Evolutionary conservation across 2,113 vertebrate species (phyloP), one percentile per base, ranked within the genome.

Genomic region (Hoplias malabaricus): DNA sequence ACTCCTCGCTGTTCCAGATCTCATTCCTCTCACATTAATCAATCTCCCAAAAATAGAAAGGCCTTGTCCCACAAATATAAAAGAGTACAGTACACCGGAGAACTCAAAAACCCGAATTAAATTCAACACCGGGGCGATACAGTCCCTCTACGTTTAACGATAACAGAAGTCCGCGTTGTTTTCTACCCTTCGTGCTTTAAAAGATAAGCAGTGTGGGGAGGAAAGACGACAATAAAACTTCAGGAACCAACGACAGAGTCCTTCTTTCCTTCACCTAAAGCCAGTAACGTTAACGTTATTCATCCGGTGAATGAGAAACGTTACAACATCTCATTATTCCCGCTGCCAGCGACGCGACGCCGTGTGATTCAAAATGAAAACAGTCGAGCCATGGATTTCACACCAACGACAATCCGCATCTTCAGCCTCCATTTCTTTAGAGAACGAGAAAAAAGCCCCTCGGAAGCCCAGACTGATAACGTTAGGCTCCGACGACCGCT

Each of bases 21-120:
- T 94, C 94, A 95, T 95, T 94, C 94, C 94, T 94, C 86, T 91
- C 89, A 75, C 85, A 85, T 84, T 80, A 91, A 92, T 89, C 80
- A 78, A 80, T 83, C 83, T 85, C 80, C 82, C 68, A 84, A 77
- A 74, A 89, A 89, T 87, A 84, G 81, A 78, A 48, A 53, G 27
- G 38, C 38, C 57, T 63, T 50, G 69, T 73, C 31, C 78, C 75
- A 78, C 67, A 65, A 50, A 8, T 56, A 65, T 34, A 43, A 62
- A 62, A 57, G 23, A 71, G 54, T 2, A 54, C 76, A 80, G 46
- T 12, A 66, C 12, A 38, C 23, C 40, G 14, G 36, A 65, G 19
- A 23, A 2, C 14, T 14, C 43, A 11, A 70, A 23, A 79, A 31
- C 54, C 56, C 16, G 2, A 29, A 42, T 69, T 79, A 78, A 33